Base-by-base conservation (phyloP, 2,113 vertebrate species). In the Neoarius graeffei region DNA sequence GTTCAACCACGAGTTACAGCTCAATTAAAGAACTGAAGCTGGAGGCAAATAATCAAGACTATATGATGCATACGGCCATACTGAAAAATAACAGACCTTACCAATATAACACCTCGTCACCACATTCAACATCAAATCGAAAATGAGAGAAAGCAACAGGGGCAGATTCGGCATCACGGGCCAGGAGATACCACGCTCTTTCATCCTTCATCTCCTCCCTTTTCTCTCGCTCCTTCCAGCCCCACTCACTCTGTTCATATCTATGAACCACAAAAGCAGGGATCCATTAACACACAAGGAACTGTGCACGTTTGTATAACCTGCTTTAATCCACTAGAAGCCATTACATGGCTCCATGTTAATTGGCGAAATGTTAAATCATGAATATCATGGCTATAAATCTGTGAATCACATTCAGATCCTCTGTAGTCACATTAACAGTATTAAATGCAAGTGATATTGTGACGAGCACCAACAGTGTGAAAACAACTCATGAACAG, bases 41-140 rank as follows among this genome's bases (percentile, higher is more conserved):
- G 42, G 25, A 19, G 17, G 54, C 25, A 76, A 76, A 60, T 60
- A 25, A 50, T 67, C 54, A n/a, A 52, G 25, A 30, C 19, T 8
- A 73, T 14, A 80, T n/a, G 11, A 14, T 77, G 3, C 50, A 56
- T 11, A 20, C 30, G 48, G 14, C n/a, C 15, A 56, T 67, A 81
- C 13, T 7, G 9, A 25, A 60, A 42, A 74, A 73, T 9, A 67
- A 25, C 54, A 35, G 52, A 62, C 62, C 92, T 87, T 94, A 98
- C 97, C 97, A 98, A 93, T 99, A 99, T 59, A 98, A 95, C 82
- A 98, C 97, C 93, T 98, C 97, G 35, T 98, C 97, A 20, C 97
- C 97, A 0, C 96, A 97, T 90, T 98, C 97, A 80, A 98, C 96
- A 11, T 99, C 98, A 4, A 98, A 99, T 25, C 97, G 95, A 92